These are phyloP conservation scores for Micromussa lordhowensis DNA, from an alignment of 92 coral and sea anemone genomes.

Conservation along the genomic window DNA sequence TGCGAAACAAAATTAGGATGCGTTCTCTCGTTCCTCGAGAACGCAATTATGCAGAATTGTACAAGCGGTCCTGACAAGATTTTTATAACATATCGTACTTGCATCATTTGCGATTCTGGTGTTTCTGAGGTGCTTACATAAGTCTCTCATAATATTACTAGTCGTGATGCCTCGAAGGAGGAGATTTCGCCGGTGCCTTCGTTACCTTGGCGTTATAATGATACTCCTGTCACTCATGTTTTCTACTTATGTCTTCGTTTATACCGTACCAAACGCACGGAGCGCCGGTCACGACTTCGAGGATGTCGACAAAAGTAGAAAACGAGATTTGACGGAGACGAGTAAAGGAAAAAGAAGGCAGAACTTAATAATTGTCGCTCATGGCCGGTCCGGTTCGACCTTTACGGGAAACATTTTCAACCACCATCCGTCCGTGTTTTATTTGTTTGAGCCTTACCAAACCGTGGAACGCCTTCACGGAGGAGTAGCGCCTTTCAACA, in stretches of 20 bases:
- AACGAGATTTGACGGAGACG: background rate
- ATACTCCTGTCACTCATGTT: background rate
- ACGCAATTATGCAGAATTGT: no score
- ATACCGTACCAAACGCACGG: background rate
- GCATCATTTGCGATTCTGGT: background rate
- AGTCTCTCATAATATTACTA: background rate
- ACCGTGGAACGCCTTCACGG: conserved; percentile 13
- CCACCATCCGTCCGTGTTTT: conserved; percentile 52
- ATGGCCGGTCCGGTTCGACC: conserved; percentile 50
- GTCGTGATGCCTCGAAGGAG: background rate
- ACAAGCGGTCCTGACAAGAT: no score
- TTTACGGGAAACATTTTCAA: conserved; percentile 28
- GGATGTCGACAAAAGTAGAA: background rate
- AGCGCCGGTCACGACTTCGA: background rate
- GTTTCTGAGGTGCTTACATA: background rate
- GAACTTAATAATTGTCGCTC: conserved; percentile 39
- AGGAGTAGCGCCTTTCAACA: background rate
- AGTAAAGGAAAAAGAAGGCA: background rate
- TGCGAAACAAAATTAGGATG: no score
- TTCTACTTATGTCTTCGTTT: background rate
- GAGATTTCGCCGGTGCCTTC: background rate
- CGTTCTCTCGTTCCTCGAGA: no score
- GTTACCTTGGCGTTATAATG: background rate
- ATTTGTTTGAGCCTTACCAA: conserved; percentile 44
- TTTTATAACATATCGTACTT: no score